phyloP scores from a whole-genome alignment of 2,797 vertebrate species.

The Anguilla megastoma region DNA sequence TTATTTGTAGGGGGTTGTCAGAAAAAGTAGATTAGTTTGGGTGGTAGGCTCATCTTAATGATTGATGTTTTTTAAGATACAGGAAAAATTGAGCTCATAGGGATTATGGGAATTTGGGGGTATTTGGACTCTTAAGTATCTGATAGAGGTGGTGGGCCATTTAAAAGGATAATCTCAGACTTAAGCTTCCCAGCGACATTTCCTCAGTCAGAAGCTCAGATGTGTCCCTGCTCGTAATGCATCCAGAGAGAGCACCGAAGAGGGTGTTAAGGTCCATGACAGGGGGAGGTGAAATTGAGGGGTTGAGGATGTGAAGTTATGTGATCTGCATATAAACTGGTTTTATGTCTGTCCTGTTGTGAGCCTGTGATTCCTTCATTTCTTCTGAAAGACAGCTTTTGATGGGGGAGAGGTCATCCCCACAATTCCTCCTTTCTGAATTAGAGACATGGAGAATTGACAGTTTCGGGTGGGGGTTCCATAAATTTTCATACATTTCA shows the following conservation, averaged over 20 bases:
- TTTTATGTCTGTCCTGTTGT: constrained; percentile 2
- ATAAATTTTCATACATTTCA: background rate
- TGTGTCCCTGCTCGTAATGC: background rate
- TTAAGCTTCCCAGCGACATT: background rate
- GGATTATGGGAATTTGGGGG: background rate
- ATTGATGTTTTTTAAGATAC: constrained; percentile 5
- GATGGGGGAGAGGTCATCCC: background rate
- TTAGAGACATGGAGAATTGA: background rate
- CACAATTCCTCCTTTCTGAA: background rate
- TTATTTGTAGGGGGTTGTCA: background rate
- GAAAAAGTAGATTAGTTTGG: background rate
- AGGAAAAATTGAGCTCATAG: background rate
- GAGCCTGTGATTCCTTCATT: background rate
- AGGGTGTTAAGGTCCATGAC: constrained; percentile 7
- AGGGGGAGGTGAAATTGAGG: background rate
- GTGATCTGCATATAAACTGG: constrained; percentile 22
- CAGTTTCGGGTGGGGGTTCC: background rate
- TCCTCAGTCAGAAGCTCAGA: background rate
- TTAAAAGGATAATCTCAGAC: constrained; percentile 10
- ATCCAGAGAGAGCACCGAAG: background rate
- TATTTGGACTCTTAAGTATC: background rate
- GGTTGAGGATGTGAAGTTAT: background rate
- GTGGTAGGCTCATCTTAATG: constrained; percentile 2
- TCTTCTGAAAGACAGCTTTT: constrained; percentile 2
- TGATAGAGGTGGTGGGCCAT: background rate